Evolutionary conservation across 2,797 vertebrate genomes (phyloP).

Genomic region (Cetoscarus ocellatus): DNA sequence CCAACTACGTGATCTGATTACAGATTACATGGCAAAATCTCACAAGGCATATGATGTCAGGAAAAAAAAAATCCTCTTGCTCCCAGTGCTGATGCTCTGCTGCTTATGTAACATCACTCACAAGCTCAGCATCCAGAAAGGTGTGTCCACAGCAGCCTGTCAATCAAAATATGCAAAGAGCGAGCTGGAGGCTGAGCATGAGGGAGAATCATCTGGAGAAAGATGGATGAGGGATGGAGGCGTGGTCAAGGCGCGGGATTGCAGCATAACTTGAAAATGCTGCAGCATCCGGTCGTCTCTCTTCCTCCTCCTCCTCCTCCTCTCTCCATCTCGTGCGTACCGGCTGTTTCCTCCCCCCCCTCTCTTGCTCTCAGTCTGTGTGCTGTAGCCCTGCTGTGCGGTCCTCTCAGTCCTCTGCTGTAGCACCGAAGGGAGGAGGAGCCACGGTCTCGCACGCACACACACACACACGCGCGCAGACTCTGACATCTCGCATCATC

Average conservation of each 20-base stretch:
- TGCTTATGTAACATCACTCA: slow-evolving; percentile 54
- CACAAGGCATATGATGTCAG: slow-evolving; percentile 25
- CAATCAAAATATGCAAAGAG: slow-evolving; percentile 65
- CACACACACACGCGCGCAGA: slow-evolving; percentile 18
- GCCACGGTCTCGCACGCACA: slow-evolving; percentile 47
- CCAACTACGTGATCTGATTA: slow-evolving; percentile 13
- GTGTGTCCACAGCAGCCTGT: slow-evolving; percentile 41
- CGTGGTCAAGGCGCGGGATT: slow-evolving; percentile 58
- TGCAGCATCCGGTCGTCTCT: slow-evolving; percentile 82
- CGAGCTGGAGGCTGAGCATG: slow-evolving; percentile 27
- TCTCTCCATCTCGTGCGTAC: slow-evolving; percentile 63
- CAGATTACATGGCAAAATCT: slow-evolving; percentile 33
- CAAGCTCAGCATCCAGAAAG: slow-evolving; percentile 52
- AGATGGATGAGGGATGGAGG: slow-evolving; percentile 51
- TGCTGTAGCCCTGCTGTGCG: slow-evolving; percentile 66
- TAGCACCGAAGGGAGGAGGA: slow-evolving; percentile 73
- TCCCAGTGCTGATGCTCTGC: slow-evolving; percentile 7
- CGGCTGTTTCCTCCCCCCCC: slow-evolving; percentile 46
- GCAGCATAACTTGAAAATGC: slow-evolving; percentile 82
- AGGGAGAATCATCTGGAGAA: slow-evolving; percentile 36
- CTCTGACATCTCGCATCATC: slow-evolving; percentile 59
- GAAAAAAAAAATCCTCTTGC: slow-evolving; percentile 13
- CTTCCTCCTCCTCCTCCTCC: slow-evolving; percentile 62
- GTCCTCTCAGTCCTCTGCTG: slow-evolving; percentile 66
- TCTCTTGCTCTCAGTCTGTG: slow-evolving; percentile 65